Conservation (phyloP, 2,113 vertebrate genomes). For the Austrofundulus limnaeus region DNA sequence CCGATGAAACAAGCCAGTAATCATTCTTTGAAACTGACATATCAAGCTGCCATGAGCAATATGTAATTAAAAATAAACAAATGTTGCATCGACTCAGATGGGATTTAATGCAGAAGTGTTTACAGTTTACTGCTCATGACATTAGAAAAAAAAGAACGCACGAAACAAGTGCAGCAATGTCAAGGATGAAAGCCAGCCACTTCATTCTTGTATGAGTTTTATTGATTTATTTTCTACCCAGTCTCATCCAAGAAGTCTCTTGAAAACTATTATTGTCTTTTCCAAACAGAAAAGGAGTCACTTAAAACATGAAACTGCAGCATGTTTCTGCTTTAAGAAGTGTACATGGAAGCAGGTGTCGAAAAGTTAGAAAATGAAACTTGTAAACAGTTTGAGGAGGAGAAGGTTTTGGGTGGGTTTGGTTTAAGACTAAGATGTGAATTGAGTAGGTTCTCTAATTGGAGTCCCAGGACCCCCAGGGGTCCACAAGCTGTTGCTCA, state of each 20-base stretch:
- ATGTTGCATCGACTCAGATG: not conserved
- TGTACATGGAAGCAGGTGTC: too few relatives aligned
- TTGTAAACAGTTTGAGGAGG: too few relatives aligned
- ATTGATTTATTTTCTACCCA: constrained; percentile 6
- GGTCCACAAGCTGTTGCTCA: too few relatives aligned
- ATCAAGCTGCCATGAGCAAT: not conserved
- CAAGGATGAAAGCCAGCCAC: constrained; percentile 1
- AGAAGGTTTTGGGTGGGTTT: too few relatives aligned
- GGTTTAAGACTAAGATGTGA: too few relatives aligned
- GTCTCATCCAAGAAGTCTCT: constrained; percentile 2
- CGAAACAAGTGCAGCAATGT: not conserved
- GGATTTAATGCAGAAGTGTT: not conserved
- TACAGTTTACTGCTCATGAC: not conserved
- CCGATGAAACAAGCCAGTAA: not conserved
- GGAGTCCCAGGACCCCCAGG: too few relatives aligned
- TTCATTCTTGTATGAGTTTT: constrained; percentile 1
- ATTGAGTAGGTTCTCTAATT: too few relatives aligned
- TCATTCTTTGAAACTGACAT: not conserved
- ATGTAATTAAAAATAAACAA: constrained; percentile 6
- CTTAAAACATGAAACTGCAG: not conserved
- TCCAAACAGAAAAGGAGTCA: not conserved
- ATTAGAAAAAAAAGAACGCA: not conserved
- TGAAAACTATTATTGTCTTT: constrained; percentile 1
- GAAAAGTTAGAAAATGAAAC: not conserved
- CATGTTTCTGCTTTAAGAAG: not conserved